Evolutionary conservation across 1,140 invertebrate species (phyloP).

Genomic region (Drosophila suzukii): DNA sequence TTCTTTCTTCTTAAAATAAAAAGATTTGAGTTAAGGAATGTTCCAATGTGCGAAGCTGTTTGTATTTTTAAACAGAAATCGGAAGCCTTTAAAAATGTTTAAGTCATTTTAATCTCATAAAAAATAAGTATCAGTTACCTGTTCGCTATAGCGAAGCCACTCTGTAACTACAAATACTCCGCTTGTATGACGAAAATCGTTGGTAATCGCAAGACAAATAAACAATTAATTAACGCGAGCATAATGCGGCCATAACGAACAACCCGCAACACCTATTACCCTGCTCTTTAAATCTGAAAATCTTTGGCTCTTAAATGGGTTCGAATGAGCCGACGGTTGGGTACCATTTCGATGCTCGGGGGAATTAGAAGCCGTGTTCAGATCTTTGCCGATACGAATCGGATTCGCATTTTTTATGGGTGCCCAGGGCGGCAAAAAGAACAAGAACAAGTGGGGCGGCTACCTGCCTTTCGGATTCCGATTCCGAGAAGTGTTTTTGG

Average conservation of each 20-base stretch:
- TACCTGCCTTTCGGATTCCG: conserved; percentile 62
- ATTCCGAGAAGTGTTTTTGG: conserved; percentile 49
- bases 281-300: conserved; percentile 50
- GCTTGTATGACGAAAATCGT: conserved; percentile 47
- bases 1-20: too few relatives aligned
- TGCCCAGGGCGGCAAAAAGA: conserved; percentile 16
- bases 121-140: not conserved
- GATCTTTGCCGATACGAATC: conserved; percentile 79
- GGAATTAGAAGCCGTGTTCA: conserved; percentile 39
- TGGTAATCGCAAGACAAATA: conserved; percentile 67
- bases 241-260: conserved; percentile 43
- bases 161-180: conserved; percentile 12
- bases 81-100: too few relatives aligned
- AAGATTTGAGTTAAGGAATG: too few relatives aligned
- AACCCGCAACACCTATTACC: conserved; percentile 1
- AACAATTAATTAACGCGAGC: conserved; percentile 76
- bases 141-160: not conserved
- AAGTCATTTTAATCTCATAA: too few relatives aligned
- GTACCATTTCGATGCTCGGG: conserved; percentile 35
- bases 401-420: conserved; percentile 52
- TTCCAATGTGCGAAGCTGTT: too few relatives aligned
- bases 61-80: too few relatives aligned
- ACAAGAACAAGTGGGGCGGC: conserved; percentile 53
- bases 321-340: conserved; percentile 16
- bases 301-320: conserved; percentile 22